Conservation (phyloP, 2,888 invertebrate species). For the Penaeus monodon region DNA sequence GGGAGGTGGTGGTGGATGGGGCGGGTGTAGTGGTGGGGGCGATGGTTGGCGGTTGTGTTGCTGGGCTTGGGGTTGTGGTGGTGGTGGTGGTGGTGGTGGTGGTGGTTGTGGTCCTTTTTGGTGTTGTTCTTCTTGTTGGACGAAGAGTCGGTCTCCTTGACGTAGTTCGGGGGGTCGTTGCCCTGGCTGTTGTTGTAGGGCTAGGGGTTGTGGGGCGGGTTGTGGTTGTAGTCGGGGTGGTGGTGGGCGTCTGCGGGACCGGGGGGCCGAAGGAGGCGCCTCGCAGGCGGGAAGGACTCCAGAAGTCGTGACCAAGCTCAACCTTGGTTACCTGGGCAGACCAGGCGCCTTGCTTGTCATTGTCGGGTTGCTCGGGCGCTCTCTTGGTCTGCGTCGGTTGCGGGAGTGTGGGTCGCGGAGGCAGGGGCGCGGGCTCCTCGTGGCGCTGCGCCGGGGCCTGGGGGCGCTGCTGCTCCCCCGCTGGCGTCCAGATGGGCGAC, state of each 20-base stretch:
- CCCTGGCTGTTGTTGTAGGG: neutral
- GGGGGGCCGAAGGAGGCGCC: slow-evolving; percentile 2
- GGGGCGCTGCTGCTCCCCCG: neutral
- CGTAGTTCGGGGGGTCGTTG: slow-evolving; percentile 15
- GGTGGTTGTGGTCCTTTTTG: neutral
- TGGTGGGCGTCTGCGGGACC: neutral
- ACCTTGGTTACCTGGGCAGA: slow-evolving; percentile 47
- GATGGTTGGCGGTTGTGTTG: neutral
- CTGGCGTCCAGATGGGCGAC: slow-evolving; percentile 53
- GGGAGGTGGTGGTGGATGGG: slow-evolving; percentile 1
- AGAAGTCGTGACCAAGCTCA: slow-evolving; percentile 26
- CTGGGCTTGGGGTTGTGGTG: neutral
- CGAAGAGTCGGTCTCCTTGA: slow-evolving; percentile 8
- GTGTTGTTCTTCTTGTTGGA: neutral
- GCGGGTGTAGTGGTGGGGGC: slow-evolving; percentile 1
- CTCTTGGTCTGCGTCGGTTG: no score
- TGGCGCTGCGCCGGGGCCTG: neutral
- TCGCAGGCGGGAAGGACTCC: slow-evolving; percentile 33
- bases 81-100: neutral
- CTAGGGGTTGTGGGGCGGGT: slow-evolving; percentile 16
- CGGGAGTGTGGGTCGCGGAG: no score
- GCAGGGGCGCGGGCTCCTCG: neutral
- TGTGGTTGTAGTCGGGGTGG: slow-evolving; percentile 6
- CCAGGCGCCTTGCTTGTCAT: slow-evolving; percentile 17
- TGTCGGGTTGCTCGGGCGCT: neutral